Percentiles rank a stretch among this genome's conserved stretches.
These are phyloP conservation scores for Panthera tigris DNA, from an alignment of 2,113 vertebrate genomes.

Conservation along the genomic window DNA sequence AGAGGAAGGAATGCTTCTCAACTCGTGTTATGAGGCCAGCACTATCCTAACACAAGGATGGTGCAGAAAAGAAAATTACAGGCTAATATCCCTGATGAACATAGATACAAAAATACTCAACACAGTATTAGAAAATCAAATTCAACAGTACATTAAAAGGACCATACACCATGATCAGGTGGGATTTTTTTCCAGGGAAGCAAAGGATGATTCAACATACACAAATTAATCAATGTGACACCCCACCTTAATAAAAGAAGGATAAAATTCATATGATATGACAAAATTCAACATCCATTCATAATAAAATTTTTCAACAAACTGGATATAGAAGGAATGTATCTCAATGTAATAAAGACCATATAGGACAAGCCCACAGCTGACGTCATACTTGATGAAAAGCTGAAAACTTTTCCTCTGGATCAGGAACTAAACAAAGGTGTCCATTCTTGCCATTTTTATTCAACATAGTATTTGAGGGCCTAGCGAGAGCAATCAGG, in stretches of 20 bases:
- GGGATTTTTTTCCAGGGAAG: neutral
- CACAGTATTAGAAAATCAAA: neutral
- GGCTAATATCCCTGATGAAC: neutral
- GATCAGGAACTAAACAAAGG: neutral
- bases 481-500: neutral
- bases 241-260: neutral
- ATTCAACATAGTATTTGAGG: neutral
- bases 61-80: neutral
- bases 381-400: neutral
- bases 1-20: neutral
- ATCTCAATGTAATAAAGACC: neutral
- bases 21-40: neutral
- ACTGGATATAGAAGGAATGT: neutral
- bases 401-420: neutral
- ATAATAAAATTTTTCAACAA: neutral
- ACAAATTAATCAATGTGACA: neutral
- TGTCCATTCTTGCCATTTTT: neutral
- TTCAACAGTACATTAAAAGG: neutral
- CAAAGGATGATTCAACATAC: neutral
- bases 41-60: neutral
- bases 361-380: neutral
- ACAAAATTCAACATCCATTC: neutral
- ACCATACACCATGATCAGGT: neutral
- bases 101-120: neutral
- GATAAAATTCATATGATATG: neutral